Evolutionary conservation across 2,797 vertebrate genomes (phyloP).

Genomic region (Pseudopleuronectes americanus): DNA sequence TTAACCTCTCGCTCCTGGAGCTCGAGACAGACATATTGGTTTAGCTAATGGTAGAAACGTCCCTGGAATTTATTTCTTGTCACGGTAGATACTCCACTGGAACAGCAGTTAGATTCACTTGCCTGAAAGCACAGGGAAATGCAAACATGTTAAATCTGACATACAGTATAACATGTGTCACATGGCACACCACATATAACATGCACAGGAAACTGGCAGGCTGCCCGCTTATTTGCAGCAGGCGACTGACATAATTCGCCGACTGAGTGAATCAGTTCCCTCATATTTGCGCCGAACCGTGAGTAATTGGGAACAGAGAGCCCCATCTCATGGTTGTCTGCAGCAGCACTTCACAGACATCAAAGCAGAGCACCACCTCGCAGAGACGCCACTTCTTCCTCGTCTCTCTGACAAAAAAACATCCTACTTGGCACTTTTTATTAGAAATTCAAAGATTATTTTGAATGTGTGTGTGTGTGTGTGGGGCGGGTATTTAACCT

Average conservation of each 20-base stretch:
- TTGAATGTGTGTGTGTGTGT: no score
- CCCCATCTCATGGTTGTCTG: constrained; percentile 43
- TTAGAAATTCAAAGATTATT: no score
- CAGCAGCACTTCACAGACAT: constrained; percentile 42
- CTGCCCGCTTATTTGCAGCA: not conserved
- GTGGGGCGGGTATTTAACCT: no score
- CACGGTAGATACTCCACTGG: not conserved
- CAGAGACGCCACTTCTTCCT: constrained; percentile 3
- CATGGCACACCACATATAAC: fast-evolving
- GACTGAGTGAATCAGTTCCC: constrained; percentile 28
- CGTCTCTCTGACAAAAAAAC: not conserved
- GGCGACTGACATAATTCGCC: constrained; percentile 4
- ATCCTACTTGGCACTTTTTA: not conserved
- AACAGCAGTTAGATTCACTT: not conserved
- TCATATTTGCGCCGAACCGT: constrained; percentile 21
- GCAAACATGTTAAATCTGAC: constrained; percentile 1
- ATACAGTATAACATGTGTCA: constrained; percentile 1
- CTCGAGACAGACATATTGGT: not conserved
- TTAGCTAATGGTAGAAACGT: not conserved
- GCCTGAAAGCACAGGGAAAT: not conserved
- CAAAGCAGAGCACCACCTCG: constrained; percentile 45
- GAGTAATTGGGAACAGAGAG: constrained; percentile 44
- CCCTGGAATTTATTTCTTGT: not conserved
- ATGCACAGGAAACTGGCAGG: not conserved
- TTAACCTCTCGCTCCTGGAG: not conserved